These are phyloP conservation scores for Pseudorasbora parva DNA, from an alignment of 2,113 vertebrate species.

Conservation along the genomic window DNA sequence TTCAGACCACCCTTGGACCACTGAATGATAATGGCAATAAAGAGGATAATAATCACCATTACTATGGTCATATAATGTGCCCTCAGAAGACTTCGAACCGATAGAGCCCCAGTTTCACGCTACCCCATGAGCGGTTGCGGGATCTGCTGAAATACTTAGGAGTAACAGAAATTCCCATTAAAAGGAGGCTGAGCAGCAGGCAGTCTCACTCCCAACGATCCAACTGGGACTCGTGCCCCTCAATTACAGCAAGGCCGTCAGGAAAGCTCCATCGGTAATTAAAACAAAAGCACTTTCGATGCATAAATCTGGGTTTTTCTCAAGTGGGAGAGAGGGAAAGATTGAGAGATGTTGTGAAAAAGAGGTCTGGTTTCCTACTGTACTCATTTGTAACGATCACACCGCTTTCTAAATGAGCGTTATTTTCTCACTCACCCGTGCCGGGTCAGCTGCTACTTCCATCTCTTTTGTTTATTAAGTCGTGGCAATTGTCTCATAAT, in stretches of 20 bases:
- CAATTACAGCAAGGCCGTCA: constrained; percentile 65
- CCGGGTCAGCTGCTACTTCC: constrained; percentile 69
- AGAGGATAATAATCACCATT: constrained; percentile 49
- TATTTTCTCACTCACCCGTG: constrained; percentile 63
- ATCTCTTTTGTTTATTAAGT: constrained; percentile 73
- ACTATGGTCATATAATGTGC: constrained; percentile 39
- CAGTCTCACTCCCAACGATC: constrained; percentile 50
- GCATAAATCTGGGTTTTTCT: constrained; percentile 60
- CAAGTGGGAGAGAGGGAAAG: constrained; percentile 45
- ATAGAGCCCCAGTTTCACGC: constrained; percentile 15
- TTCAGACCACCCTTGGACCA: constrained; percentile 37
- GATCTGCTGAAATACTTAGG: constrained; percentile 53
- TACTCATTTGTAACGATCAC: constrained; percentile 57
- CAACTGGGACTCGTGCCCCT: constrained; percentile 62
- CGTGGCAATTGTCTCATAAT: constrained; percentile 69
- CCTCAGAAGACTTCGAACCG: constrained; percentile 43
- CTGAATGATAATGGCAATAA: constrained; percentile 37
- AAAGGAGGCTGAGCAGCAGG: constrained; percentile 46
- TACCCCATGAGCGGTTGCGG: constrained; percentile 1
- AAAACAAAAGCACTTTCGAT: constrained; percentile 56
- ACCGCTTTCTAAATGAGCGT: constrained; percentile 60
- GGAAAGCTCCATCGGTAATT: constrained; percentile 65
- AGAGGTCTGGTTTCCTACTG: constrained; percentile 61
- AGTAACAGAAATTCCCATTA: constrained; percentile 55
- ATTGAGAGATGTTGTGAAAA: constrained; percentile 50